Evolutionary conservation across 2,797 vertebrate species (phyloP), one percentile per base, ranked within the genome.

Genomic region (Oceanodroma leucorhoa): DNA sequence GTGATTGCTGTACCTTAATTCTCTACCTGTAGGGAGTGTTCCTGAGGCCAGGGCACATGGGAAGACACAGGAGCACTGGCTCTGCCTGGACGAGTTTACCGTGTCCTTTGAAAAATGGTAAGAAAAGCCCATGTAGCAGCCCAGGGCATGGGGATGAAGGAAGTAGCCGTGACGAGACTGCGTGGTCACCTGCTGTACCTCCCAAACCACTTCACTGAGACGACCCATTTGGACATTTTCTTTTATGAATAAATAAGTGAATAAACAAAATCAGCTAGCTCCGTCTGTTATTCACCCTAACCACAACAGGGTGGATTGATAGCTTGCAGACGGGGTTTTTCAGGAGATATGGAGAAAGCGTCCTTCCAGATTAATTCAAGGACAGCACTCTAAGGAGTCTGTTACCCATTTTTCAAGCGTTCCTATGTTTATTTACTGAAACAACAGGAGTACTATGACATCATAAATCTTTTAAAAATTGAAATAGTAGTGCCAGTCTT

Each of bases 401-500:
- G 89, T 70, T 94, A 94, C 89, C 66, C 71, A 95, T 97, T 96
- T 95, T 96, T 93, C 93, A 97, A 93, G 51, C 2, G 1, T 88
- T 96, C 87, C 43, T 81, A 18, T 92, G 83, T 91, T 97, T 97
- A 93, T 95, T 97, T 95, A 92, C 88, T 96, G 93, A 93, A 97
- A 97, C 95, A 91, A 93, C 83, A 94, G 70, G 75, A 90, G 73
- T 86, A 91, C 95, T 89, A 94, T 71, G 80, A 89, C 86, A 89
- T 91, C 93, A 96, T 95, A 95, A 92, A 96, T 96, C 95, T 96
- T 94, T 94, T 60, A 94, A 93, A 97, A 97, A 96, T 97, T 95
- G 96, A 97, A 98, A 95, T 87, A 81, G 82, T 95, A 89, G 80
- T 94, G 89, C 82, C 92, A 94, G 87, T 93, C 86, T 96, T 95